Percentiles rank a stretch among this genome's conserved stretches.
Conservation (phyloP, 1,140 invertebrate genomes). For the Drosophila ficusphila region DNA sequence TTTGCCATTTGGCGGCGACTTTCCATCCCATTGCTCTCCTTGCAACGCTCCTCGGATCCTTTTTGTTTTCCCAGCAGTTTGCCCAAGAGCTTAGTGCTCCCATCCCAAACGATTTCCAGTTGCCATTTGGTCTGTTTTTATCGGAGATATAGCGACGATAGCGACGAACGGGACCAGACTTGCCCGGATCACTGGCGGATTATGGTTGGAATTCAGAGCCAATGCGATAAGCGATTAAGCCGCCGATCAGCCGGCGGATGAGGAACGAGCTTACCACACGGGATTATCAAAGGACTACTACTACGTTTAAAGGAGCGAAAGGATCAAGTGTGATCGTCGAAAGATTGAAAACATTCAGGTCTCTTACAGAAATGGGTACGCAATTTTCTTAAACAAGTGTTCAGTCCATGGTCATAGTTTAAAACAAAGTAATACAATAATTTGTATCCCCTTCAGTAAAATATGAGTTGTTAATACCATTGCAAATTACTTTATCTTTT, state of each 20-base stretch:
- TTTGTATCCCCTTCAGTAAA: no score
- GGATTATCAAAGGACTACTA: constrained; percentile 15
- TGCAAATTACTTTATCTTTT: no score
- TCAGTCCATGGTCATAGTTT: no score
- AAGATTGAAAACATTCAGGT: neutral
- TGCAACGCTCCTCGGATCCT: neutral
- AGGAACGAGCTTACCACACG: constrained; percentile 30
- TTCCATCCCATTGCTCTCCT: constrained; percentile 23
- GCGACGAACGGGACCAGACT: constrained; percentile 12
- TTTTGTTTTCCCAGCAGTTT: constrained; percentile 18
- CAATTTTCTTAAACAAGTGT: neutral
- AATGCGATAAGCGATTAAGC: constrained; percentile 47
- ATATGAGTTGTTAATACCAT: no score
- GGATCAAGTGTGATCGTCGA: neutral
- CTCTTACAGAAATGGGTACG: neutral
- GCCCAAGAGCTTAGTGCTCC: constrained; percentile 35
- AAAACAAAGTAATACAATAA: no score
- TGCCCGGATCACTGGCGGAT: constrained; percentile 27
- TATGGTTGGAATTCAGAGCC: constrained; percentile 1
- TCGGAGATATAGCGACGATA: constrained; percentile 19
- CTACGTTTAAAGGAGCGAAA: neutral
- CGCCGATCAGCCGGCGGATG: constrained; percentile 37
- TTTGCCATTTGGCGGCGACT: constrained; percentile 59
- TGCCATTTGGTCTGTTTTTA: neutral
- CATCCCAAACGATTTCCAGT: neutral